Conservation (phyloP, 2,113 vertebrate species). For the Geococcyx californianus region DNA sequence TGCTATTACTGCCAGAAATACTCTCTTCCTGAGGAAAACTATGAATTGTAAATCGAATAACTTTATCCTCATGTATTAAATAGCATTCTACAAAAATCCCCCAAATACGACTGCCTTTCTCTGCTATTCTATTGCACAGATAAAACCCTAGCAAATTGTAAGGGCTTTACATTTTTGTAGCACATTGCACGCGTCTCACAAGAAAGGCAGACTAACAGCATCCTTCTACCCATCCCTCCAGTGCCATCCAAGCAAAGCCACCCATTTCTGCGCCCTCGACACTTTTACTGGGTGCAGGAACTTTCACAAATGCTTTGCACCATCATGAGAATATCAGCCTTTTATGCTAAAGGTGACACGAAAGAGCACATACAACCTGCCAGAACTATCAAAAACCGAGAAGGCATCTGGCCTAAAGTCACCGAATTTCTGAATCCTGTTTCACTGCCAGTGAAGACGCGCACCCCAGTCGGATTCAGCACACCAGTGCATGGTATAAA, state of each 20-base stretch:
- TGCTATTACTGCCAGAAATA: slow-evolving; percentile 6
- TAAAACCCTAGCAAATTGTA: background rate
- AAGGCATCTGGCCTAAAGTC: background rate
- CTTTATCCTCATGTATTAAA: background rate
- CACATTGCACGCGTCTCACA: background rate
- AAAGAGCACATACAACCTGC: background rate
- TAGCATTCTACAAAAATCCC: background rate
- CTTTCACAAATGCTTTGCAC: background rate
- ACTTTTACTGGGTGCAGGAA: background rate
- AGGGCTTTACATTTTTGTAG: background rate
- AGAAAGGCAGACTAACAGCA: background rate
- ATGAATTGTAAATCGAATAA: background rate
- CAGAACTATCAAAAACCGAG: background rate
- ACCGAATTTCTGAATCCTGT: background rate
- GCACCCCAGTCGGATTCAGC: background rate
- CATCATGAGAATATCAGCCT: background rate
- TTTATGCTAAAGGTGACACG: background rate
- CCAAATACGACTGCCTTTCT: background rate
- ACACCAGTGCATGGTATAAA: fast-evolving
- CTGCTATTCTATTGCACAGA: background rate
- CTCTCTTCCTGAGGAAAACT: background rate
- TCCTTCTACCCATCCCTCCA: background rate
- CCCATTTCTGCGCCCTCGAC: background rate
- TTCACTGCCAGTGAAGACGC: background rate
- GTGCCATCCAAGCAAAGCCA: background rate